These are phyloP conservation scores for Morpho achilles DNA, from an alignment of 2,888 invertebrate species.

Conservation along the genomic window DNA sequence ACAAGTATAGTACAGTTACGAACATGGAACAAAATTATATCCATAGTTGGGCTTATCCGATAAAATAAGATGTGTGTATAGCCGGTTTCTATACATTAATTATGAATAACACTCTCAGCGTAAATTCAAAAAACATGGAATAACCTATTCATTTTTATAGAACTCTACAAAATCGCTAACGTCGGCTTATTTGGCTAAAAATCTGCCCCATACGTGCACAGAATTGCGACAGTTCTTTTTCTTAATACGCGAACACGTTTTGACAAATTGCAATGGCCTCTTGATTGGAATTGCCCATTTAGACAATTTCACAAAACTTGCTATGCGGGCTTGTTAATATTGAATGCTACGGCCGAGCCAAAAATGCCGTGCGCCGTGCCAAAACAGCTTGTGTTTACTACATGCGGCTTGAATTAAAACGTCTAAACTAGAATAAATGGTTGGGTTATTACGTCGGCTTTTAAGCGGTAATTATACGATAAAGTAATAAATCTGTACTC, in stretches of 20 bases:
- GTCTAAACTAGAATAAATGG: conserved; percentile 30
- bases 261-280: conserved; percentile 25
- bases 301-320: conserved; percentile 25
- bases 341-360: conserved; percentile 25
- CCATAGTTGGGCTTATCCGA: no score
- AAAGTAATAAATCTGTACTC: not conserved
- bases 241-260: conserved; percentile 14
- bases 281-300: conserved; percentile 28
- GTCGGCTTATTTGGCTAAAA: conserved; percentile 6
- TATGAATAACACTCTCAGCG: no score
- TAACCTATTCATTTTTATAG: not conserved
- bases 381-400: conserved; percentile 28
- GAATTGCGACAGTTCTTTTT: conserved; percentile 3
- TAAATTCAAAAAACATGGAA: no score
- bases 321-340: conserved; percentile 22
- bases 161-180: not conserved
- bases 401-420: conserved; percentile 33
- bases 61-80: no score
- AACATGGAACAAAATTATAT: no score
- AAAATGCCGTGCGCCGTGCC: conserved; percentile 26
- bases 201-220: not conserved
- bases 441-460: conserved; percentile 20
- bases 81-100: no score
- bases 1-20: no score
- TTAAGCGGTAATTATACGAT: conserved; percentile 24